Percentiles rank a stretch among this genome's conserved stretches.
Conservation (phyloP, 2,797 vertebrate genomes). For the Urocyon cinereoargenteus region DNA sequence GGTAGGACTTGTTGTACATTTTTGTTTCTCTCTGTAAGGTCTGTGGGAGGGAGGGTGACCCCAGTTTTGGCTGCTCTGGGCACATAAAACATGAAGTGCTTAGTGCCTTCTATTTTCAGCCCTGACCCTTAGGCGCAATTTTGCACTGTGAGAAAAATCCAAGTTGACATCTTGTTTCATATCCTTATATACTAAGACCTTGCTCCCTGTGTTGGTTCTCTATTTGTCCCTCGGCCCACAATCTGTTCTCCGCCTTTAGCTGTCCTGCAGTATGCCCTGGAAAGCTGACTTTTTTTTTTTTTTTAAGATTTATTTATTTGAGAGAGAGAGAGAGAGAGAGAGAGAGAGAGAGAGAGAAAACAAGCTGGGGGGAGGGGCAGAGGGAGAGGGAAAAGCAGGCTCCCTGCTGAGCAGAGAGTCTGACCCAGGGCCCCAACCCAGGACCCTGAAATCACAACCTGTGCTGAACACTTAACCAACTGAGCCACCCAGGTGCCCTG, state of each 20-base stretch:
- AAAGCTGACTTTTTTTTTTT: background rate
- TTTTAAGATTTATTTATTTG: no score
- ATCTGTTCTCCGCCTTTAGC: background rate
- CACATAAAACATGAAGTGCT: background rate
- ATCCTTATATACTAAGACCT: background rate
- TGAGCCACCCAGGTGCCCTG: no score
- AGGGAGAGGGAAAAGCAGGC: no score
- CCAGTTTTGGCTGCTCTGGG: background rate
- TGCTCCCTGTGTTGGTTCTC: background rate
- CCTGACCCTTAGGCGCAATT: background rate
- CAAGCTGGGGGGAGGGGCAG: no score
- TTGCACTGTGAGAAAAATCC: background rate
- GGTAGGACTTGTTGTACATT: background rate
- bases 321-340: no score
- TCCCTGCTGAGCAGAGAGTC: no score
- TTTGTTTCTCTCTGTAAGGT: conserved; percentile 39
- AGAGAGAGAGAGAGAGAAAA: no score
- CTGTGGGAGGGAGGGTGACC: background rate
- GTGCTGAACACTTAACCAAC: no score
- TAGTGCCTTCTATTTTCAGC: background rate
- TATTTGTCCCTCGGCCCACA: background rate
- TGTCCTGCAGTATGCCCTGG: background rate
- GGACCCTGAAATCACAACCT: no score
- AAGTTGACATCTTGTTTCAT: background rate
- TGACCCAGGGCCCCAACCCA: no score